A percentile compares a stretch with the other conserved stretches of the same genome.
Evolutionary conservation across 1,140 invertebrate genomes (phyloP).

Genomic region (Stegodyphus mimosarum): DNA sequence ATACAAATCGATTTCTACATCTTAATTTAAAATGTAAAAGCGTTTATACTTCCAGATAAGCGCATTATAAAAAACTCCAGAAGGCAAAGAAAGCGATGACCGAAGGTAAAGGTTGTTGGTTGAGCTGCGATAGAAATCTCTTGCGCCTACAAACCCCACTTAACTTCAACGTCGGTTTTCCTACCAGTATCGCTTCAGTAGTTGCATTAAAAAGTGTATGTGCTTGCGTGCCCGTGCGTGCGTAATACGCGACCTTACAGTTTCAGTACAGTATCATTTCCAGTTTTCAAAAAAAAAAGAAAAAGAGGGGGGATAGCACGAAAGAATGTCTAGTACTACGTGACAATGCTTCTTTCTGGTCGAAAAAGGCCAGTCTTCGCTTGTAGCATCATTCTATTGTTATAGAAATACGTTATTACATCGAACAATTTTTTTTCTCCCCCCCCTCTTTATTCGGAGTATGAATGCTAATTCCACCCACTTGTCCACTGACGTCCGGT

Average conservation of each 20-base stretch:
- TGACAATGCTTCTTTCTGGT: conserved; percentile 24
- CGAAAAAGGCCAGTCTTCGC: background rate
- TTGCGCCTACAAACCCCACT: too few relatives aligned
- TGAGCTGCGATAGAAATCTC: too few relatives aligned
- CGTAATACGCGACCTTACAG: conserved; percentile 2
- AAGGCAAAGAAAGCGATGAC: too few relatives aligned
- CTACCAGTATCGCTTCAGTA: conserved; percentile 17
- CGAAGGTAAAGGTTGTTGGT: too few relatives aligned
- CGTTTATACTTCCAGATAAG: too few relatives aligned
- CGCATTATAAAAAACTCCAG: too few relatives aligned
- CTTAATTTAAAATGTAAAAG: too few relatives aligned
- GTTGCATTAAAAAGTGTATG: background rate
- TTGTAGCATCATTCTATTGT: background rate
- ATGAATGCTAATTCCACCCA: conserved; percentile 26
- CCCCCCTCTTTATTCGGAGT: conserved; percentile 14
- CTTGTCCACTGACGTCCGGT: conserved; percentile 31
- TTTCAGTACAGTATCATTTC: background rate
- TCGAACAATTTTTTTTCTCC: background rate
- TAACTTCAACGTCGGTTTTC: conserved; percentile 7
- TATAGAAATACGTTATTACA: background rate
- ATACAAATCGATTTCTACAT: too few relatives aligned
- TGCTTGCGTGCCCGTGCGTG: background rate
- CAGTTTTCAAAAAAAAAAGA: background rate
- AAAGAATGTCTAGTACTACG: background rate
- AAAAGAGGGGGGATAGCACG: background rate